Base-by-base conservation (phyloP, 2,113 vertebrate species). In the Paradoxurus hermaphroditus region DNA sequence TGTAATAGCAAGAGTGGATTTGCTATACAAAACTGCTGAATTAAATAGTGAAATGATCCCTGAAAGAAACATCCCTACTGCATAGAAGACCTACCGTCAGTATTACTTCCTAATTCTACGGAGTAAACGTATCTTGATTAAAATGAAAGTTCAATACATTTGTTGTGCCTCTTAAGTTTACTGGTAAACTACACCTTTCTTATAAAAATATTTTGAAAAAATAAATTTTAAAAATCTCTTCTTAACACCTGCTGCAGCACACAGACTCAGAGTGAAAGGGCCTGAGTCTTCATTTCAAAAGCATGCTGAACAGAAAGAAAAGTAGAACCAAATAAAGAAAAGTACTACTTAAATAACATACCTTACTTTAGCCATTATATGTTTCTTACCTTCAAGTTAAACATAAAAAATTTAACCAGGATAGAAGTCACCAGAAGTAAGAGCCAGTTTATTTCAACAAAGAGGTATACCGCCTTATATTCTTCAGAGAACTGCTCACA, bases 281-380 rank as follows among this genome's bases (percentile, higher is more conserved):
- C 12, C 19, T 41, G 7, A 84, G 4, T 93, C 36, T 73, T 83
- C 84, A 96, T 90, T 97, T 95, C 53, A 77, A 75, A 81, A 63
- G 15, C 23, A 56, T 73, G 3, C 49, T 73, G 14, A 95, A 49
- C 0, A 51, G 36, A 41, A 84, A 94, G 31, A 49, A 79, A 81
- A 84, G 27, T 46, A 62, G 5, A 88, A 7, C 16, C 7, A 65
- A 83, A 67, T 65, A 79, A 46, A 46, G n/a, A 59, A 91, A 78
- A 67, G 75, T 27, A 85, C 11, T 78, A 21, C 31, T 85, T 75
- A 62, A 82, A 77, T 56, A 49, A 7, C 14, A 51, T 78, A 51
- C 4, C 4, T 46, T 10, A 68, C 85, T 95, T 91, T 19, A 82
- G 19, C 15, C 18, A 86, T 46, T 81, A 62, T 56, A 21, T 89